phyloP scores from a whole-genome alignment of 2,113 vertebrate species.

The Phalacrocorax pelagicus region DNA sequence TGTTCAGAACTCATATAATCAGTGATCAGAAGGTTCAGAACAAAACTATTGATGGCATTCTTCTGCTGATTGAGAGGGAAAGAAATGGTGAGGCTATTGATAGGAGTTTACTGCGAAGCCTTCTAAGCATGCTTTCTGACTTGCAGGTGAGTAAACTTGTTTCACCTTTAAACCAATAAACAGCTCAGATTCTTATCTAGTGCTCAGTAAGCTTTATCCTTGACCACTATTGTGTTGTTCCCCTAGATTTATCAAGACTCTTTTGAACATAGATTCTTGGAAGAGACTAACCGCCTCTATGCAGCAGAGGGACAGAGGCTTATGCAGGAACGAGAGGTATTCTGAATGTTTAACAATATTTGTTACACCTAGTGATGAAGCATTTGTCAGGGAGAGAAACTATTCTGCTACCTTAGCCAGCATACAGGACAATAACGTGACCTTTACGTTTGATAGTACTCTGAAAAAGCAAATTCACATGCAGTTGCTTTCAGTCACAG shows the following conservation, averaged over 20 bases:
- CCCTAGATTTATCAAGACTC: slow-evolving; percentile 97
- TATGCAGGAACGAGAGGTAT: slow-evolving; percentile 99
- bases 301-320: slow-evolving; percentile 97
- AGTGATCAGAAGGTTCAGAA: slow-evolving; percentile 97
- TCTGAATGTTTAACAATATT: neutral
- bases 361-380: neutral
- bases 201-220: neutral
- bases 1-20: slow-evolving; percentile 98
- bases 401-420: neutral
- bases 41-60: slow-evolving; percentile 97
- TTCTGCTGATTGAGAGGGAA: slow-evolving; percentile 94
- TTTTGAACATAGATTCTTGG: slow-evolving; percentile 95
- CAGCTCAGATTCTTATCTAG: neutral
- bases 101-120: slow-evolving; percentile 93
- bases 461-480: neutral
- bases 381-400: neutral
- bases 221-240: neutral
- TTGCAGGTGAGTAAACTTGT: slow-evolving; percentile 82
- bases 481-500: neutral
- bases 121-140: slow-evolving; percentile 97
- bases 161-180: neutral
- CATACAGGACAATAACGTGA: neutral
- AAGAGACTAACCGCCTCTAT: slow-evolving; percentile 96
- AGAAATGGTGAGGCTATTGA: slow-evolving; percentile 95
- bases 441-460: neutral